Conservation (phyloP, 2,888 invertebrate species). For the Eupithecia inturbata region DNA sequence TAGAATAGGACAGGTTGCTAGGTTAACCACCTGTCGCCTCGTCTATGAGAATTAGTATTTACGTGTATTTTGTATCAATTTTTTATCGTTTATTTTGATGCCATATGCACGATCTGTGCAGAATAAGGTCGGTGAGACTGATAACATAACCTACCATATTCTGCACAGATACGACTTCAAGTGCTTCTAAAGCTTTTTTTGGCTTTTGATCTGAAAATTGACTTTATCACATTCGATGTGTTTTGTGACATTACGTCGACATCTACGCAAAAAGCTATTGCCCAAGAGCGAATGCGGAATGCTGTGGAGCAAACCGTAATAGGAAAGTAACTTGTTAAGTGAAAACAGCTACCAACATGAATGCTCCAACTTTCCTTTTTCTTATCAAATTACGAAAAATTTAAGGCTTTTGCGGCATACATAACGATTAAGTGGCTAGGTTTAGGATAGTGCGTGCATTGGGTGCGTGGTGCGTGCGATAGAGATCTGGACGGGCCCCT, state of each 20-base stretch:
- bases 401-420: slow-evolving; percentile 66
- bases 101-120: background rate
- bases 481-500: slow-evolving; percentile 77
- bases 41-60: slow-evolving; percentile 48
- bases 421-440: slow-evolving; percentile 81
- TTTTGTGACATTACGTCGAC: background rate
- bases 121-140: background rate
- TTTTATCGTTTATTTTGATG: background rate
- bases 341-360: slow-evolving; percentile 46
- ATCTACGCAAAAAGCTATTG: background rate
- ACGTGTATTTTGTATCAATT: slow-evolving; percentile 5
- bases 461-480: slow-evolving; percentile 77
- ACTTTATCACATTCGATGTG: background rate
- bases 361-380: slow-evolving; percentile 50
- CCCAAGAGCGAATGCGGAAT: background rate
- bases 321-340: slow-evolving; percentile 40
- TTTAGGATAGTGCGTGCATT: slow-evolving; percentile 82
- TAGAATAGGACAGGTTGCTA: slow-evolving; percentile 66
- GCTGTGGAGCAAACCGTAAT: slow-evolving; percentile 21
- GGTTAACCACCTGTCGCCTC: slow-evolving; percentile 65
- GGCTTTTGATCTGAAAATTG: background rate
- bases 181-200: background rate
- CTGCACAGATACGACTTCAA: background rate
- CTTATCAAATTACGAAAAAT: slow-evolving; percentile 50
- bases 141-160: too few relatives aligned